Conservation (phyloP, 2,888 invertebrate species). For the Anagyrus pseudococci region DNA sequence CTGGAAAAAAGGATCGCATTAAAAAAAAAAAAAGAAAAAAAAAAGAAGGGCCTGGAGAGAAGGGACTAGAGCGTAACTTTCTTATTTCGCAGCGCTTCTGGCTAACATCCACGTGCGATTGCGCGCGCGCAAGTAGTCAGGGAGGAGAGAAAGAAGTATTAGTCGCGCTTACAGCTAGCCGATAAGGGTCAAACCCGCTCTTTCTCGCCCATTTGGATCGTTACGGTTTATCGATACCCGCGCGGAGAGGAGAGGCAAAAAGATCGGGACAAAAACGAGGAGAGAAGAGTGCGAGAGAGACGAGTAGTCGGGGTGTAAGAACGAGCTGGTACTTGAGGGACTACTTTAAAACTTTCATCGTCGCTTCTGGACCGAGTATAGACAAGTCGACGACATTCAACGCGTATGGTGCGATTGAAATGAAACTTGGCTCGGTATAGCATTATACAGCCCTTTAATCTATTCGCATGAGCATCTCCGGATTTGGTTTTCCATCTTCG, state of each 20-base stretch:
- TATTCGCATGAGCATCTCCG: no score
- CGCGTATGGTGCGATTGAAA: no score
- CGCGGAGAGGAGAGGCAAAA: conserved; percentile 31
- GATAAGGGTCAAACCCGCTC: conserved; percentile 39
- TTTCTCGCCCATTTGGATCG: conserved; percentile 58
- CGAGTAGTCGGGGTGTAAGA: not conserved
- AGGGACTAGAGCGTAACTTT: conserved; percentile 24
- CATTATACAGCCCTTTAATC: no score
- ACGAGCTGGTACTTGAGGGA: no score
- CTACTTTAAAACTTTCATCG: no score
- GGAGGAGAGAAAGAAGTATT: conserved; percentile 19
- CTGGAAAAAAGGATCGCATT: conserved; percentile 27
- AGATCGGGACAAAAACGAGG: conserved; percentile 5
- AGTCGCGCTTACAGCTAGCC: conserved; percentile 22
- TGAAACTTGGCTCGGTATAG: no score
- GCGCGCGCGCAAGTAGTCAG: conserved; percentile 6
- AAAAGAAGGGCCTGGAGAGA: conserved; percentile 7
- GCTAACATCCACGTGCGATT: conserved; percentile 29
- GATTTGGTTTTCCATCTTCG: no score
- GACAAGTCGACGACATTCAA: no score
- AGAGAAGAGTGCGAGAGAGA: conserved; percentile 7
- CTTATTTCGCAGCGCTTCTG: conserved; percentile 29
- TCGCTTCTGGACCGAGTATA: no score
- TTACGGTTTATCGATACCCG: conserved; percentile 57
- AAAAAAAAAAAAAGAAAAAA: conserved; percentile 25